Percentiles rank a stretch among this genome's conserved stretches.
These are phyloP conservation scores for Leptopilina boulardi DNA, from an alignment of 1,140 invertebrate genomes.

Conservation along the genomic window DNA sequence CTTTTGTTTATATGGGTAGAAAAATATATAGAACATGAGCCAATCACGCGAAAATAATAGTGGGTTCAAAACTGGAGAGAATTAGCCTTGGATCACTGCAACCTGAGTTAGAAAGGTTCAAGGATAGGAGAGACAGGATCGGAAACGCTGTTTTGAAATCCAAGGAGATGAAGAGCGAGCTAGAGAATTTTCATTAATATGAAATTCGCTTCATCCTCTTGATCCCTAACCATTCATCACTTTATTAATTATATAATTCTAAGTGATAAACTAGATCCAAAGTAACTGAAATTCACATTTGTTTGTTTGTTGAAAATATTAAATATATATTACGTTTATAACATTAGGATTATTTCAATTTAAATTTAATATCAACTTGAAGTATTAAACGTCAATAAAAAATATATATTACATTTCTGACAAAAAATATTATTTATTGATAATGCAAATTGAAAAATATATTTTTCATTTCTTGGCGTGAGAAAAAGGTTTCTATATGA, in stretches of 20 bases:
- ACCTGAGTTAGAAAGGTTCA: neutral
- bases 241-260: neutral
- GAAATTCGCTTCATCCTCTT: neutral
- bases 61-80: too few species aligned
- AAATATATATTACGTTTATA: too few species aligned
- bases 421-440: neutral
- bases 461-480: neutral
- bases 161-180: neutral
- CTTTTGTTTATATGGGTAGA: too few species aligned
- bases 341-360: too few species aligned
- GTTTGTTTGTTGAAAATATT: too few species aligned
- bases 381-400: too few species aligned
- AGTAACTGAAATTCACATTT: too few species aligned
- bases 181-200: neutral
- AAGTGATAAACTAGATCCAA: too few species aligned
- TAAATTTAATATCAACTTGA: too few species aligned
- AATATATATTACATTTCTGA: too few species aligned
- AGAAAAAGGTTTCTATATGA: neutral
- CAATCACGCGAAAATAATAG: too few species aligned
- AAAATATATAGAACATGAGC: too few species aligned
- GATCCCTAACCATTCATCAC: neutral
- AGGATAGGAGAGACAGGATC: neutral
- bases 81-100: neutral
- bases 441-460: neutral
- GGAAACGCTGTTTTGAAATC: neutral